Base-by-base conservation (phyloP, 2,797 vertebrate species). In the Urophycis tenuis region DNA sequence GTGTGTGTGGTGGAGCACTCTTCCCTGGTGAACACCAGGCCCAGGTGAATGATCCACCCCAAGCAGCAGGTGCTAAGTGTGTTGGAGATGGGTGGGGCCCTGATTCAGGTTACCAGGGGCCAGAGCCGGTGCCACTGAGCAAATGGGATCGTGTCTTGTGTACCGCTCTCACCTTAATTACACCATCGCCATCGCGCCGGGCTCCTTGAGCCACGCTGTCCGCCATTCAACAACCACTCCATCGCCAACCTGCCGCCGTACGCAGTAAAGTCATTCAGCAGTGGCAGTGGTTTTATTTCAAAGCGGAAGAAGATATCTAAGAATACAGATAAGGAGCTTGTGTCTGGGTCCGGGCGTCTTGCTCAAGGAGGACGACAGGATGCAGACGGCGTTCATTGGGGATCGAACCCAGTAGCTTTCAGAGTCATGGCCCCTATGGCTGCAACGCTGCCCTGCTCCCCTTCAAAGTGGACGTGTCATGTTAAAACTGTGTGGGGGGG, bases 81-180 rank as follows among this genome's bases (percentile, higher is more conserved):
- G 83, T 81, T 81, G 83, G 8, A 86, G 76, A 79, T 76, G 86
- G 77, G n/a, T 83, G 84, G 84, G 81, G 75, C 78, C 45, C n/a
- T 75, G 87, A 88, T 85, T 93, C 89, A 11, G 83, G 89, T 93
- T 93, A 67, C 91, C 92, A 91, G 84, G 84, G 78, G 78, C 84
- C 29, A 49, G 49, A 76, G 75, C 81, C 75, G 73, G 70, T 74
- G 72, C 84, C 83, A 82, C 86, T 25, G 60, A 67, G 60, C n/a
- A 67, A 67, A 67, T 67, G 60, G 60, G 60, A 67, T 25, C 60
- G 8, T 67, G 60, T 67, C 60, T 67, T 67, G n/a, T 12, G 11
- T 60, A 12, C n/a, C 10, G 25, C 60, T 67, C 60, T 88, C 80
- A 85, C 77, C 79, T 89, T 89, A 82, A 89, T 90, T 86, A 85